phyloP scores from a whole-genome alignment of 2,888 invertebrate species.

The Synergus gifuensis region DNA sequence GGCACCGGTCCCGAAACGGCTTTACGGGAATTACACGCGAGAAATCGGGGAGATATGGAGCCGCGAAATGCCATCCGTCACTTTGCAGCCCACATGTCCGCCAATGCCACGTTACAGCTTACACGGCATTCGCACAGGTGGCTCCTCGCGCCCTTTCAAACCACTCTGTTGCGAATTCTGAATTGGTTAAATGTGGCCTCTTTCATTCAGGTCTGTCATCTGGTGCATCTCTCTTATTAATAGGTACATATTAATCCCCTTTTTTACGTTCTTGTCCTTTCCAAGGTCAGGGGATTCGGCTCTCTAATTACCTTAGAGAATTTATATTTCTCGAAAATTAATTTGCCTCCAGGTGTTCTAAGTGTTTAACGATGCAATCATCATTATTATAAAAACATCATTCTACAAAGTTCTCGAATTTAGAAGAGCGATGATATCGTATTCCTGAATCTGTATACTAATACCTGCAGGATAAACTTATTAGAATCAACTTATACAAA shows the following conservation, averaged over 20 bases:
- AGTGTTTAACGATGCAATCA: neutral
- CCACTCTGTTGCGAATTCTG: constrained; percentile 27
- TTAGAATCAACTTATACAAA: neutral
- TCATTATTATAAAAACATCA: neutral
- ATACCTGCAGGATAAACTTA: neutral
- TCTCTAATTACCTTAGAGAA: constrained; percentile 36
- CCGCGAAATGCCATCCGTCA: constrained; percentile 77
- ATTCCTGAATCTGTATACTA: too few species aligned
- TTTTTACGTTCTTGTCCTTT: constrained; percentile 22
- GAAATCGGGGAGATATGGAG: constrained; percentile 77
- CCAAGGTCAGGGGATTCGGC: neutral
- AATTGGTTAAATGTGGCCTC: constrained; percentile 28
- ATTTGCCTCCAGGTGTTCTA: constrained; percentile 18
- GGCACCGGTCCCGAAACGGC: constrained; percentile 70
- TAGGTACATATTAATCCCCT: constrained; percentile 18
- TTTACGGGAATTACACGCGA: constrained; percentile 77
- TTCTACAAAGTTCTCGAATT: neutral
- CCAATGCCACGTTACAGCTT: constrained; percentile 47
- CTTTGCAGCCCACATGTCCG: constrained; percentile 67
- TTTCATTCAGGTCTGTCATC: constrained; percentile 40
- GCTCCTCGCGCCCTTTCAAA: constrained; percentile 47
- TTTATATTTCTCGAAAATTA: constrained; percentile 22
- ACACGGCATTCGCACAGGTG: constrained; percentile 49
- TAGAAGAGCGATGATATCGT: too few species aligned
- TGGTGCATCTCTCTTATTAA: constrained; percentile 42